Evolutionary conservation across 2,113 vertebrate genomes (phyloP).

Genomic region (Uropsilus gracilis): DNA sequence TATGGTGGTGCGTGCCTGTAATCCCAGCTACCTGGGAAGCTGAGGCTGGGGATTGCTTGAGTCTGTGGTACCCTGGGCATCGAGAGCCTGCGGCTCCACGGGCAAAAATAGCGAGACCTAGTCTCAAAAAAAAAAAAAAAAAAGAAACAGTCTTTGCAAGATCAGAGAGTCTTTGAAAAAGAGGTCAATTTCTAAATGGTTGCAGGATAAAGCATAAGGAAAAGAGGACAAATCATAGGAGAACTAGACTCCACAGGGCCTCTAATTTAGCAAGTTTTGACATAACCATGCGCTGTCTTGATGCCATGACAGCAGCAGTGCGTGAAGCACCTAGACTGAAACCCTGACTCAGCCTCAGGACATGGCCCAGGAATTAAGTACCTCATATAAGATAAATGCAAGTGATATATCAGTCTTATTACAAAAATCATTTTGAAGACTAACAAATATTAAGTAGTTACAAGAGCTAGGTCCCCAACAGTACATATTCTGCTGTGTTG

Average conservation of each 20-base stretch:
- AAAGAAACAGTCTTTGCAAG: not conserved
- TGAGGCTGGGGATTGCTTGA: too few relatives aligned
- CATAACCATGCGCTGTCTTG: not conserved
- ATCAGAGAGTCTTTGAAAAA: not conserved
- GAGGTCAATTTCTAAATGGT: not conserved
- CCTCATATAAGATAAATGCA: not conserved
- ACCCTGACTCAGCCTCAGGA: too few relatives aligned
- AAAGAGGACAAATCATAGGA: not conserved
- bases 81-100: too few relatives aligned
- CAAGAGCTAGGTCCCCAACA: not conserved
- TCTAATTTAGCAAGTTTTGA: not conserved
- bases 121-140: too few relatives aligned
- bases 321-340: too few relatives aligned
- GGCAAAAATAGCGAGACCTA: too few relatives aligned
- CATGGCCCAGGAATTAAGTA: not conserved
- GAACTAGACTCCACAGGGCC: not conserved
- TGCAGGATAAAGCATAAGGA: not conserved
- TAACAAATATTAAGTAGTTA: slow-evolving; percentile 6
- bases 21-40: too few relatives aligned
- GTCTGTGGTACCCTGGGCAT: too few relatives aligned
- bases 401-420: not conserved
- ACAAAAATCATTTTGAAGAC: slow-evolving; percentile 33
- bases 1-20: too few relatives aligned
- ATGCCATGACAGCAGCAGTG: not conserved
- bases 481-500: not conserved